Conservation (phyloP, 2,888 invertebrate species). For the Fragum whitleyi region DNA sequence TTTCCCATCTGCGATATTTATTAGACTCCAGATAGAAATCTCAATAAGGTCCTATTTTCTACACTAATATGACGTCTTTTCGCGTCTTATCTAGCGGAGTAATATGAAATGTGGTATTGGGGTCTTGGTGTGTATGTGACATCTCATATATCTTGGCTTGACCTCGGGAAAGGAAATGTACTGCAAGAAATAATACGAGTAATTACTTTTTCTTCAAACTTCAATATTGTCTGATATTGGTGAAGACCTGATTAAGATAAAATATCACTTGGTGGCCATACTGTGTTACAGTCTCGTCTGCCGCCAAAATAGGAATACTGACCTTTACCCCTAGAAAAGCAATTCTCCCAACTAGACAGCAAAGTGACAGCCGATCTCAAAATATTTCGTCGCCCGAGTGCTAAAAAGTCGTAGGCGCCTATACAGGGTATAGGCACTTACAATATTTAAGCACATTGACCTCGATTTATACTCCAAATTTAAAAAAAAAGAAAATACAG, state of each 20-base stretch:
- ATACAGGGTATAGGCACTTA: too few species aligned
- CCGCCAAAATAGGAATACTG: conserved; percentile 36
- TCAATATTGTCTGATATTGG: conserved; percentile 57
- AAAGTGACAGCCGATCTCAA: too few species aligned
- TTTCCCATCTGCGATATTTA: conserved; percentile 62
- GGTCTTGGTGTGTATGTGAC: conserved; percentile 37
- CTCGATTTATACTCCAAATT: too few species aligned
- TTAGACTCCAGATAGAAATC: conserved; percentile 62
- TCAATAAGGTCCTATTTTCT: conserved; percentile 56
- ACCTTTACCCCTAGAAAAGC: conserved; percentile 19
- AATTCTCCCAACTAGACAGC: too few species aligned
- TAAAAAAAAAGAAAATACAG: too few species aligned
- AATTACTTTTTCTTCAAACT: conserved; percentile 49
- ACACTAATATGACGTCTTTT: conserved; percentile 38
- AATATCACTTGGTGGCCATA: conserved; percentile 50
- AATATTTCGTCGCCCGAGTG: too few species aligned
- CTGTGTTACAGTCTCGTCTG: conserved; percentile 49
- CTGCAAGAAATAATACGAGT: conserved; percentile 35
- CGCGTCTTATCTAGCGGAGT: conserved; percentile 29
- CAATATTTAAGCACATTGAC: too few species aligned
- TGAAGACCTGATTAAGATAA: conserved; percentile 50
- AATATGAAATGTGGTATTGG: conserved; percentile 47
- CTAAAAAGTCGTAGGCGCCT: too few species aligned
- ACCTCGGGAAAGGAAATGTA: conserved; percentile 47
- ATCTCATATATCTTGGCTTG: conserved; percentile 45